Percentiles rank a stretch among this genome's conserved stretches.
Conservation (phyloP, 2,113 vertebrate species). For the Gobio gobio region DNA sequence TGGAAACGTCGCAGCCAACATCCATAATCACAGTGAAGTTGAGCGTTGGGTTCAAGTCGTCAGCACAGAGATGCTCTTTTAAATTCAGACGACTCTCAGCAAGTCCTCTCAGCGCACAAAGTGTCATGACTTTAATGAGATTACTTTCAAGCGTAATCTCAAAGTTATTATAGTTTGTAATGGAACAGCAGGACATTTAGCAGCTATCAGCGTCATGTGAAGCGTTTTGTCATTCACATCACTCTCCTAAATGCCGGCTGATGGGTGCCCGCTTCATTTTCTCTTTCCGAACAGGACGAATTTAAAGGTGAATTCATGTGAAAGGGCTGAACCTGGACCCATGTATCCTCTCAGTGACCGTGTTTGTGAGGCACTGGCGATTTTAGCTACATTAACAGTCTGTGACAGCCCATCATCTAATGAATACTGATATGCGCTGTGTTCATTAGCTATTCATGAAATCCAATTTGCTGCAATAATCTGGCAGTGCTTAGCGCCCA, state of each 20-base stretch:
- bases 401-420: conserved; percentile 36
- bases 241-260: neutral
- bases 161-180: conserved; percentile 28
- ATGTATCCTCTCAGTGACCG: neutral
- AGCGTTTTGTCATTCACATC: conserved; percentile 32
- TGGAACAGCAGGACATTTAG: conserved; percentile 23
- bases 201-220: conserved; percentile 22
- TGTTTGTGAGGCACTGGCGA: neutral
- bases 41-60: neutral
- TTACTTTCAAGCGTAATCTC: conserved; percentile 18
- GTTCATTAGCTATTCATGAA: conserved; percentile 47
- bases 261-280: neutral
- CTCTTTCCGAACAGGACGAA: neutral
- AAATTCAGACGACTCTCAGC: conserved; percentile 5
- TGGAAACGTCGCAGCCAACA: neutral
- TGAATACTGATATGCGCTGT: conserved; percentile 36
- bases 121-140: conserved; percentile 20
- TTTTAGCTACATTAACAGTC: conserved; percentile 12
- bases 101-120: neutral
- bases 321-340: neutral
- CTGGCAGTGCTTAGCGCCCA: conserved; percentile 25
- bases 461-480: conserved; percentile 55
- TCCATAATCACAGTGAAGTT: neutral
- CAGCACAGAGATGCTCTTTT: conserved; percentile 10
- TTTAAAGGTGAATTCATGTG: neutral